These are phyloP conservation scores for Diarsia rubi DNA, from an alignment of 2,888 invertebrate genomes.

Conservation along the genomic window DNA sequence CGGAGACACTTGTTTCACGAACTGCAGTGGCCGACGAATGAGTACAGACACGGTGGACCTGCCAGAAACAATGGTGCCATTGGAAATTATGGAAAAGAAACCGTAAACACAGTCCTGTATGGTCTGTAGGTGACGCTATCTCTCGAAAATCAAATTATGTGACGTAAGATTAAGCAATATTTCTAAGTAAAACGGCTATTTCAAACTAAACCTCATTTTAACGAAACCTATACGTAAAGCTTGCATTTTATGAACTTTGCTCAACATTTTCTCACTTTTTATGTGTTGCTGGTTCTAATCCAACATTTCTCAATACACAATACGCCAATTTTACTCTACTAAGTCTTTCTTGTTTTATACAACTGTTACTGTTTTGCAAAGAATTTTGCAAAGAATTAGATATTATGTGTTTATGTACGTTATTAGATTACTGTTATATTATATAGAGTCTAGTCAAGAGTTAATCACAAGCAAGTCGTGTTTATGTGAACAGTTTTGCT, in stretches of 20 bases:
- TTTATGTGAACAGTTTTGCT: slow-evolving; percentile 52
- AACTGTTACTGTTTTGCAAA: slow-evolving; percentile 52
- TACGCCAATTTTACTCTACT: slow-evolving; percentile 12
- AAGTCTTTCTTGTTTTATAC: slow-evolving; percentile 48
- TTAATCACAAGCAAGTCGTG: slow-evolving; percentile 49
- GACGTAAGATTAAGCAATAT: slow-evolving; percentile 26
- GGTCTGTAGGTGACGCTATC: slow-evolving; percentile 40
- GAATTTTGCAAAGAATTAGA: no score
- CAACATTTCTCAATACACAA: slow-evolving; percentile 6
- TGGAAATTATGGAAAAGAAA: slow-evolving; percentile 82
- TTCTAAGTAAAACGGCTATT: slow-evolving; percentile 19
- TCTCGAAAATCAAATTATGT: slow-evolving; percentile 24
- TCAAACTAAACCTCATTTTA: slow-evolving; percentile 11
- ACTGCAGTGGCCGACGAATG: slow-evolving; percentile 89
- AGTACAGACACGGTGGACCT: slow-evolving; percentile 81
- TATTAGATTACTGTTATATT: slow-evolving; percentile 51
- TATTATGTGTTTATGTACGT: slow-evolving; percentile 57
- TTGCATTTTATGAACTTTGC: slow-evolving; percentile 38
- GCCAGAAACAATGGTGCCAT: slow-evolving; percentile 87
- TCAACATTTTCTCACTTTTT: slow-evolving; percentile 42
- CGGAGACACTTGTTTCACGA: slow-evolving; percentile 95
- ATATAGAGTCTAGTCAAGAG: slow-evolving; percentile 65
- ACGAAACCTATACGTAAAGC: slow-evolving; percentile 31
- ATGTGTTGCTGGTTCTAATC: slow-evolving; percentile 6
- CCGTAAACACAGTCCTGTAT: slow-evolving; percentile 58